Base-by-base conservation (phyloP, 2,797 vertebrate genomes). In the Lithobates pipiens region DNA sequence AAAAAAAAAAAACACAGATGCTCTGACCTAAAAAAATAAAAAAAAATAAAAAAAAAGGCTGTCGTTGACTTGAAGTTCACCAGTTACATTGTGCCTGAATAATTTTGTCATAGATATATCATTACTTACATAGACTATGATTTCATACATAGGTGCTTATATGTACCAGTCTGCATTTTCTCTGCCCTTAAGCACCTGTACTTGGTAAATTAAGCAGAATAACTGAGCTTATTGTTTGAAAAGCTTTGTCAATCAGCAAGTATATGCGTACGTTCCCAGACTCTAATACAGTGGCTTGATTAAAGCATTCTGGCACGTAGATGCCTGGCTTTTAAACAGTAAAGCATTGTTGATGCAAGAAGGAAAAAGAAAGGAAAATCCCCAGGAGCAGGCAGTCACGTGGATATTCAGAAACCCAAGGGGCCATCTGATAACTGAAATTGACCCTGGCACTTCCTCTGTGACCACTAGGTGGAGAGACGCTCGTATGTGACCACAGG, bases 401-500 rank as follows among this genome's bases (percentile, higher is more conserved):
- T 32, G 27, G 0, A 4, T 18, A 70, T 61, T 9, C 21, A 6
- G 25, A 25, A 25, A 5, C 34, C 34, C 16, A 50, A 27, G 21
- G 29, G 8, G 13, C 32, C 71, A 65, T 71, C 42, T 39, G 27
- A 27, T 76, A 36, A 36, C 57, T n/a, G 57, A 42, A 2, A 10
- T 32, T 67, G n/a, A 27, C 61, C 63, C 39, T 10, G 32, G 9
- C 32, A 57, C n/a, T 4, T 32, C 34, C 5, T 9, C 39, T 57
- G 13, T 85, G 39, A 46, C 83, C 76, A 79, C 76, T 73, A 79
- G 76, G 68, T 72, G 83, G 83, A 46, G 76, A 78, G 34, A 76
- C 13, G 8, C 63, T 83, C 42, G 21, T 11, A 1, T 29, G 7
- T 61, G 54, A 61, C 54, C 54, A 61, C 54, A 61, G 54, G 54